A percentile compares a stretch with the other conserved stretches of the same genome.
Evolutionary conservation across 2,797 vertebrate species (phyloP).

Genomic region (Pelodytes ibericus): DNA sequence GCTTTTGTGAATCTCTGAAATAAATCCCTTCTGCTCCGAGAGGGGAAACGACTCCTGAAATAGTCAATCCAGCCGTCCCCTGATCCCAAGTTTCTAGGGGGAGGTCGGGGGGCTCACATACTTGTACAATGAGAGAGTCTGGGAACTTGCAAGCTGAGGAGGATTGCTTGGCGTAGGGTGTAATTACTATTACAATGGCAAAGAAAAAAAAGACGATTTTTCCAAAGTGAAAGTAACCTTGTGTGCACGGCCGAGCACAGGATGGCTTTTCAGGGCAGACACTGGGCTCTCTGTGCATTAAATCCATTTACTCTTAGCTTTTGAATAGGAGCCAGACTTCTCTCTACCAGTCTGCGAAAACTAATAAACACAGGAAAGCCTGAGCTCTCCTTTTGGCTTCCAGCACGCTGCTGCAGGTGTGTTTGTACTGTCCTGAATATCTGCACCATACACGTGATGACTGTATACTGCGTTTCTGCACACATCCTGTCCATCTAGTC

Average conservation of each 20-base stretch:
- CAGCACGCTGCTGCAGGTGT: slow-evolving; percentile 28
- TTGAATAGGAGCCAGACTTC: slow-evolving; percentile 30
- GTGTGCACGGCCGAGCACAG: neutral
- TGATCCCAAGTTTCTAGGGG: neutral
- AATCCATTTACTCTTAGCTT: neutral
- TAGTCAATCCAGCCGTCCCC: neutral
- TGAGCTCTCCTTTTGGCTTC: neutral
- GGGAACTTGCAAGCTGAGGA: neutral
- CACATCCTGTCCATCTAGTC: slow-evolving; percentile 17
- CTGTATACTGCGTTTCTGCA: neutral
- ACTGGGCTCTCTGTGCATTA: slow-evolving; percentile 30
- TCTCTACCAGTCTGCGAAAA: neutral
- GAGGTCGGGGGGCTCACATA: neutral
- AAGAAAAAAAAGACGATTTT: slow-evolving; percentile 11
- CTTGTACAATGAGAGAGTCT: slow-evolving; percentile 1
- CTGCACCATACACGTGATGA: neutral
- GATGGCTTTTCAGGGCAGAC: neutral
- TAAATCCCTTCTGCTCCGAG: no score
- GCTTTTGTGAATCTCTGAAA: no score
- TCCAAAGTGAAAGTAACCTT: neutral
- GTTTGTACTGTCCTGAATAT: neutral
- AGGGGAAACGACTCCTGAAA: no score
- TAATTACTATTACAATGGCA: slow-evolving; percentile 28
- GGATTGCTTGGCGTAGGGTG: neutral
- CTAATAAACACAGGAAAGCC: slow-evolving; percentile 23